Evolutionary conservation across 2,888 invertebrate genomes (phyloP), one percentile per base, ranked within the genome.

Genomic region (Colletes collaris): DNA sequence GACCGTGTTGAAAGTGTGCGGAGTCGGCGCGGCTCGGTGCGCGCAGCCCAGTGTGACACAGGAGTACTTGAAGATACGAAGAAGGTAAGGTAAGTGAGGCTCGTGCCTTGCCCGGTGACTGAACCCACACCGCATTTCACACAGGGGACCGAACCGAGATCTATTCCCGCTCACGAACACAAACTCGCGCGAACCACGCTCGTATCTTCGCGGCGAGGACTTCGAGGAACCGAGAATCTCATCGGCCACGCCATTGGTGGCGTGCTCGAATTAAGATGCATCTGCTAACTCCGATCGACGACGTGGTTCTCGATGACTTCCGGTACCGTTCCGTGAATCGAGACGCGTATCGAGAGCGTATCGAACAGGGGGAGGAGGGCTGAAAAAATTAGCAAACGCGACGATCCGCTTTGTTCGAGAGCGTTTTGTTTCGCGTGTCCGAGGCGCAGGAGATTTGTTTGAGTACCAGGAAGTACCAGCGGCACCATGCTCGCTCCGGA

Each of bases 31-130:
- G 50, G 11, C 11, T 16, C 19, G 44, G 56, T 44, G 55, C 63
- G 60, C 27, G 55, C 56, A 8, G 55, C 73, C 27, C 79, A 58
- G 78, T 73, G 79, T 87, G 88, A 87, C 83, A 87, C 72, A 64
- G 85, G 71, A 81, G 83, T 79, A 81, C 79, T 80, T 82, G 74
- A 78, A 85, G 88, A 82, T 83, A 84, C 87, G 86, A 86, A 84
- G 86, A 85, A 85, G 86, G 85, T 81, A 86, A 89, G 85, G 83
- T 76, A 82, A 89, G 83, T 73, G 67, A 85, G 81, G 76, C 87
- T 86, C 83, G 85, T 87, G 89, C 88, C 86, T 85, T 88, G 89
- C 85, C 86, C 90, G 90, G 89, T 90, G 90, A 90, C 88, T 90
- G 90, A 90, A 90, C 90, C 89, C 90, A 89, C 89, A 87, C 88